phyloP scores from a whole-genome alignment of 2,888 invertebrate genomes.

The Biston betularia region DNA sequence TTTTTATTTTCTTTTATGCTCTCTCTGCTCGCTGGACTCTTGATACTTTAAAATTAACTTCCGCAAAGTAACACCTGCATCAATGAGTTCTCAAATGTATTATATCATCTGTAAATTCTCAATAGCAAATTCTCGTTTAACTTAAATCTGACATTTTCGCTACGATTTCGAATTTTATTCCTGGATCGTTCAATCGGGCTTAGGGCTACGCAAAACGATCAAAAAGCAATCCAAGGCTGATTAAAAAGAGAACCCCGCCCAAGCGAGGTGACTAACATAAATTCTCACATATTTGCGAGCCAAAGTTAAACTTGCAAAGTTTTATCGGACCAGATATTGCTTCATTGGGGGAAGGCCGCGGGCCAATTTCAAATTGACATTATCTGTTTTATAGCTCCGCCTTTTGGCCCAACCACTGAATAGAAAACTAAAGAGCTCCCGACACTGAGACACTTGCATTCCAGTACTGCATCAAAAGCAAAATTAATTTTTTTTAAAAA shows the following conservation, averaged over 20 bases:
- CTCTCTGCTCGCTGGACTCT: no score
- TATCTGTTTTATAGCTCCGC: conserved; percentile 34
- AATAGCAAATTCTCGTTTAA: no score
- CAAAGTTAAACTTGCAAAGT: conserved; percentile 20
- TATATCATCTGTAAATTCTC: no score
- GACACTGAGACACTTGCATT: background rate
- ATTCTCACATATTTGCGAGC: conserved; percentile 36
- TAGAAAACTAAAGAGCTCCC: background rate
- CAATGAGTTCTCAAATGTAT: no score
- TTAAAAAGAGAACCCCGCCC: conserved; percentile 5
- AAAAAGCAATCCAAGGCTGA: conserved; percentile 7
- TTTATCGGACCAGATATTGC: conserved; percentile 31
- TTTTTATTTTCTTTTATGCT: no score
- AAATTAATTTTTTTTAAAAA: no score
- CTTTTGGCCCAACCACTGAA: background rate
- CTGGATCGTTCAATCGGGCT: no score
- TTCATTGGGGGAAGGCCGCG: conserved; percentile 27
- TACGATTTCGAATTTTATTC: no score
- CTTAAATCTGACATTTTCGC: no score
- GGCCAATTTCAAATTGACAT: conserved; percentile 38
- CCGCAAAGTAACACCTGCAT: no score
- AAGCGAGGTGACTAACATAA: conserved; percentile 26
- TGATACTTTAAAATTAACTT: no score
- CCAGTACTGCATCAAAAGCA: no score
- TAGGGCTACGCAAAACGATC: background rate